phyloP scores from a whole-genome alignment of 2,888 invertebrate species.

The Stenurella melanura region DNA sequence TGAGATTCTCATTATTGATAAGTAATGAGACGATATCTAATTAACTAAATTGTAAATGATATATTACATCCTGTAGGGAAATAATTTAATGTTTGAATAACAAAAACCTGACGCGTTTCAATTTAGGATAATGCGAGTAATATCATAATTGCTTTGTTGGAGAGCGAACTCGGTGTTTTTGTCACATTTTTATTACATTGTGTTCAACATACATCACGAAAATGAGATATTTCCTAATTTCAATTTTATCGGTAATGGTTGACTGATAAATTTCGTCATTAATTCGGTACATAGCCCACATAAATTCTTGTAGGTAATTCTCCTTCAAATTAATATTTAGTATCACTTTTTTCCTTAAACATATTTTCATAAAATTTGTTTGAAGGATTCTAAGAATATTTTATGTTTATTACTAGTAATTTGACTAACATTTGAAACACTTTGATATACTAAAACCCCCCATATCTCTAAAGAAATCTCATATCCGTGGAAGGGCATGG shows the following conservation, averaged over 20 bases:
- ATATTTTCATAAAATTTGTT: too few species aligned
- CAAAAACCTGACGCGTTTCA: neutral
- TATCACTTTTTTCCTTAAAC: too few species aligned
- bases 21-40: neutral
- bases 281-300: too few species aligned
- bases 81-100: neutral
- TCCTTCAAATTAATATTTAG: too few species aligned
- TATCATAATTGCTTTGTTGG: neutral
- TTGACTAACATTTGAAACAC: too few species aligned
- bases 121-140: neutral
- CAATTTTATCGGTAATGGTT: neutral
- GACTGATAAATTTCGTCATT: neutral
- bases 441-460: too few species aligned
- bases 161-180: neutral
- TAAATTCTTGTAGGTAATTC: too few species aligned
- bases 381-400: too few species aligned
- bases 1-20: neutral
- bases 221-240: neutral
- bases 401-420: too few species aligned
- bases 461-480: too few species aligned
- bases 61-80: neutral
- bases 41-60: neutral
- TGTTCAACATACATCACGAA: neutral
- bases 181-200: neutral
- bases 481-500: too few species aligned